phyloP scores from a whole-genome alignment of 35 echinoderm and acorn worm genomes.

The Anneissia japonica region DNA sequence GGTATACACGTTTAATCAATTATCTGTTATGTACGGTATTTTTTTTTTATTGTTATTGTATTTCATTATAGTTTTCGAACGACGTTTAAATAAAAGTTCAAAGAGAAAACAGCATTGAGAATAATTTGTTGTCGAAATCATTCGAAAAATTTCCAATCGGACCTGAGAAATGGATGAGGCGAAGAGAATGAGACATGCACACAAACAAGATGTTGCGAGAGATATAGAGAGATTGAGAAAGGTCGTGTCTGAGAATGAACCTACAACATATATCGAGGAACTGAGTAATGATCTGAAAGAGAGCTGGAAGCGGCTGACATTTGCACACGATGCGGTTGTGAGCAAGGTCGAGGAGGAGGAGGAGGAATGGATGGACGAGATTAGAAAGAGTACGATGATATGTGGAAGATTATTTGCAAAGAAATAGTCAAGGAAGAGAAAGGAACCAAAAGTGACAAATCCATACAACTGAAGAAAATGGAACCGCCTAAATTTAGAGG shows the following conservation, averaged over 20 bases:
- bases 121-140: too few relatives aligned
- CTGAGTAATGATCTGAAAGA: slow-evolving; percentile 1
- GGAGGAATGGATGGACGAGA: slow-evolving; percentile 10
- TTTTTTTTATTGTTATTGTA: too few relatives aligned
- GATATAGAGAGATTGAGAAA: not conserved
- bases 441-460: not conserved
- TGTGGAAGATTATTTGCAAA: slow-evolving; percentile 3
- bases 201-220: not conserved
- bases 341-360: slow-evolving; percentile 9
- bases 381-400: slow-evolving; percentile 12
- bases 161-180: not conserved
- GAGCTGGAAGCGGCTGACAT: not conserved
- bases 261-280: not conserved
- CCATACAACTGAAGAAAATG: slow-evolving; percentile 16
- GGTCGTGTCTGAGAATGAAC: not conserved
- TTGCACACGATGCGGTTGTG: slow-evolving; percentile 8
- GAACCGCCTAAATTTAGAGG: not conserved
- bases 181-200: not conserved
- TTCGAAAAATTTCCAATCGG: too few relatives aligned
- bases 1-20: too few relatives aligned
- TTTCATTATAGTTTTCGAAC: too few relatives aligned
- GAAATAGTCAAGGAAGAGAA: not conserved
- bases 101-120: too few relatives aligned
- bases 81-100: too few relatives aligned
- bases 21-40: too few relatives aligned